Base-by-base conservation (phyloP, 2,888 invertebrate genomes). In the Clivina fossor region DNA sequence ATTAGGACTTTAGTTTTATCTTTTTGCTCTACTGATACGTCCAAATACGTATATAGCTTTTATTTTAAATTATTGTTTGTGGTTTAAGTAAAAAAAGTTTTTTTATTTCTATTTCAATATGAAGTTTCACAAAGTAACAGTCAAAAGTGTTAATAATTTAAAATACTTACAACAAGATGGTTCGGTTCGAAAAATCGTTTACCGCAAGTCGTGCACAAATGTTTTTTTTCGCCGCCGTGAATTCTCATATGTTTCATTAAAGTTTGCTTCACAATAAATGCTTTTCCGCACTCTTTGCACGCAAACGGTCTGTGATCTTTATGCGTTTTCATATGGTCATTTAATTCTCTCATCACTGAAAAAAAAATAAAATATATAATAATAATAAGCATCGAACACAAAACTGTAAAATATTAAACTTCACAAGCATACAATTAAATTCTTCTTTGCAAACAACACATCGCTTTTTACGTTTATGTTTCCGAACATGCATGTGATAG, bases 141-240 rank as follows among this genome's bases (percentile, higher is more conserved):
- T n/a, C n/a, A n/a, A n/a, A n/a, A n/a, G n/a, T n/a, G n/a, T n/a
- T n/a, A n/a, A n/a, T n/a, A n/a, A n/a, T n/a, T n/a, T n/a, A n/a
- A n/a, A n/a, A n/a, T n/a, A 63, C 65, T 63, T 64, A 71, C 71
- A 22, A 60, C 59, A 51, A 72, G 64, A 61, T 69, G 69, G 19
- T 68, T 68, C 1, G 64, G 69, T 57, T 71, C 69, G 48, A 63
- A 70, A 61, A 71, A 72, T 50, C 67, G 50, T 55, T 71, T 70
- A 1, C 71, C 70, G 58, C 72, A 72, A 11, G 65, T 63, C 19
- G 64, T 67, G 58, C 72, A 72, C n/a, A 68, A 57, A 62, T 71
- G 69, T 56, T 67, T 69, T 49, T 64, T 63, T 56, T 71, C 70
- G 3, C 71, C 69, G 2, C 66, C 66, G 58, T 71, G 70, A 4